phyloP scores from a whole-genome alignment of 2,888 invertebrate genomes.

The Diaprepes abbreviatus region DNA sequence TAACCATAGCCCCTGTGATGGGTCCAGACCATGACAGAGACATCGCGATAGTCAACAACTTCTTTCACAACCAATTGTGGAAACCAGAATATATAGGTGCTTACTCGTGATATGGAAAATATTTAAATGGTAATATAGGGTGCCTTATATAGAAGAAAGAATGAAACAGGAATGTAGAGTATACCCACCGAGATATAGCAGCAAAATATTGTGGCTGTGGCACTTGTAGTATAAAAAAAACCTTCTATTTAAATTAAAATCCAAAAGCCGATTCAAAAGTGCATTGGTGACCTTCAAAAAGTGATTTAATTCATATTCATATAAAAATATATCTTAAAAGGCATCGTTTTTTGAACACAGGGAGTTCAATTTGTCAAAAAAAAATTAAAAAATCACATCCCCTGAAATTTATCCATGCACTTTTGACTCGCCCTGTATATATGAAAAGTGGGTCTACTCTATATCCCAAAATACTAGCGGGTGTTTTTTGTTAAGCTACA shows the following conservation, averaged over 20 bases:
- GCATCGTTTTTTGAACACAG: too few relatives aligned
- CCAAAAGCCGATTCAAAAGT: too few relatives aligned
- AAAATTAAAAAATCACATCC: too few relatives aligned
- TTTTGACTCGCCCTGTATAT: too few relatives aligned
- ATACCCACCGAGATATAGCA: neutral
- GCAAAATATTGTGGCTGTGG: too few relatives aligned
- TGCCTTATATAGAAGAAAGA: neutral
- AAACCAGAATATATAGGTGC: slow-evolving; percentile 71
- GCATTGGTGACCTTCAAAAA: too few relatives aligned
- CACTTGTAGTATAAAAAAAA: neutral
- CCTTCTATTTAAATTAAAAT: too few relatives aligned
- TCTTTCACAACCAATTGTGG: slow-evolving; percentile 72
- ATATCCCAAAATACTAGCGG: neutral
- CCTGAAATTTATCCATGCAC: too few relatives aligned
- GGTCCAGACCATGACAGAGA: slow-evolving; percentile 69
- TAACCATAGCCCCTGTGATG: slow-evolving; percentile 67
- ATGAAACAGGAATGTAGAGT: slow-evolving; percentile 1
- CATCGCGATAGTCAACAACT: slow-evolving; percentile 70
- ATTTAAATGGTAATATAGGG: slow-evolving; percentile 4
- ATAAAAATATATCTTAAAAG: too few relatives aligned
- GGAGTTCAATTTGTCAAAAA: too few relatives aligned
- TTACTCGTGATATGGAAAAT: slow-evolving; percentile 61
- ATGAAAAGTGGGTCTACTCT: neutral
- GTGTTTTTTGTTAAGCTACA: neutral
- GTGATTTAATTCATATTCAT: too few relatives aligned